Percentiles rank a stretch among this genome's conserved stretches.
These are phyloP conservation scores for Channallabes apus DNA, from an alignment of 2,797 vertebrate species.

Conservation along the genomic window DNA sequence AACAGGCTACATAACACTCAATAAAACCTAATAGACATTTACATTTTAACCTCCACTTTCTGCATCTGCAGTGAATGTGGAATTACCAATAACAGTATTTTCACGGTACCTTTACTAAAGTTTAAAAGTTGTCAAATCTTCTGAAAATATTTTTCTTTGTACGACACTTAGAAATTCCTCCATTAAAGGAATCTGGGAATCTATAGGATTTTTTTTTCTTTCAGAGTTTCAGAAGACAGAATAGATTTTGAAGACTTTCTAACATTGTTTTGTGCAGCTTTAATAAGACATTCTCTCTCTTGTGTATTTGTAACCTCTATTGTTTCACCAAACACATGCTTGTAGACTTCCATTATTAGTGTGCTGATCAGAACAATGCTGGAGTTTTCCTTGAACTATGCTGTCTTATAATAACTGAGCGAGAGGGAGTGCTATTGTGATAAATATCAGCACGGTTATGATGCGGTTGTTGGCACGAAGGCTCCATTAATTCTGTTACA, in stretches of 20 bases:
- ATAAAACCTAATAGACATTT: not conserved
- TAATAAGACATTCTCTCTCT: not conserved
- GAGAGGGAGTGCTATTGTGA: too few species aligned
- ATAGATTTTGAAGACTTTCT: not conserved
- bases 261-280: not conserved
- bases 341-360: not conserved
- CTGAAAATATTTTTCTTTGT: not conserved
- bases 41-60: not conserved
- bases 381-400: not conserved
- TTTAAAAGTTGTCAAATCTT: not conserved
- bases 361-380: not conserved
- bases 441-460: too few species aligned
- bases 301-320: not conserved
- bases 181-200: not conserved
- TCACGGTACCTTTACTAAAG: not conserved
- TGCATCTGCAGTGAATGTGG: not conserved
- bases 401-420: not conserved
- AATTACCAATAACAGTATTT: not conserved
- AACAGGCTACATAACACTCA: not conserved
- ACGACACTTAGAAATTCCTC: not conserved
- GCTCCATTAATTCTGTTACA: too few species aligned
- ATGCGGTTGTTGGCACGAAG: too few species aligned
- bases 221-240: not conserved
- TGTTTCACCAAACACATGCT: slow-evolving; percentile 4
- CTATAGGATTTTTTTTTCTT: not conserved